Percentiles rank a stretch among this genome's conserved stretches.
Evolutionary conservation across 2,888 invertebrate genomes (phyloP).

Genomic region (Scotopteryx bipunctaria): DNA sequence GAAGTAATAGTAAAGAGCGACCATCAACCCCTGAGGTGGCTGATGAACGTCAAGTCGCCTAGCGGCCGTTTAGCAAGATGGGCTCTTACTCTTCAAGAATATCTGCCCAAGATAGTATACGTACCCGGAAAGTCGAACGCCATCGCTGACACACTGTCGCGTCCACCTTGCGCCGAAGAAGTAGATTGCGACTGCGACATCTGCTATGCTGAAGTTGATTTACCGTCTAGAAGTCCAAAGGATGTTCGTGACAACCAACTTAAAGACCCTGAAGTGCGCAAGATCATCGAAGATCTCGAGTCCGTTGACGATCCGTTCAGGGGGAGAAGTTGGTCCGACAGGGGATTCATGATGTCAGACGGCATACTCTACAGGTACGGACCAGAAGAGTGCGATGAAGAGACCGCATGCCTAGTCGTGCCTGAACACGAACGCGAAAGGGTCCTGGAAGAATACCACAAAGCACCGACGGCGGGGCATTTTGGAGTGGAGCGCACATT

Average conservation of each 20-base stretch:
- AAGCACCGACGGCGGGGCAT: slow-evolving; percentile 27
- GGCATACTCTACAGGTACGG: not conserved
- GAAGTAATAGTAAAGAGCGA: slow-evolving; percentile 3
- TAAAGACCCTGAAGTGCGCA: slow-evolving; percentile 1
- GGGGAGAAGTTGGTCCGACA: not conserved
- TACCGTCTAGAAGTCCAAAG: not conserved
- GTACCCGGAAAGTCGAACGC: slow-evolving; percentile 2
- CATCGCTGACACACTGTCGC: not conserved
- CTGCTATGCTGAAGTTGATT: not conserved
- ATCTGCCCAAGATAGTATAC: not conserved
- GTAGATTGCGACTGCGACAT: not conserved
- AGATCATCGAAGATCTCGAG: slow-evolving; percentile 1
- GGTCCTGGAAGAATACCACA: slow-evolving; percentile 20
- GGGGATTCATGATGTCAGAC: slow-evolving; percentile 6
- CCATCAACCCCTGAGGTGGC: slow-evolving; percentile 12
- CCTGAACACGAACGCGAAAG: slow-evolving; percentile 22
- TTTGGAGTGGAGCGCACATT: slow-evolving; percentile 32
- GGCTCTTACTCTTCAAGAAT: slow-evolving; percentile 7
- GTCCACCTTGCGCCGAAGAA: slow-evolving; percentile 2
- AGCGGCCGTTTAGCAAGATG: slow-evolving; percentile 11
- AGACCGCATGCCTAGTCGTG: slow-evolving; percentile 16
- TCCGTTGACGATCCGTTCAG: not conserved
- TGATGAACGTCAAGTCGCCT: slow-evolving; percentile 1
- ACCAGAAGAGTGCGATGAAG: not conserved
- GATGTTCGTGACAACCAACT: not conserved